These are phyloP conservation scores for Ceraclea dissimilis DNA, from an alignment of 2,888 invertebrate species.

Conservation along the genomic window DNA sequence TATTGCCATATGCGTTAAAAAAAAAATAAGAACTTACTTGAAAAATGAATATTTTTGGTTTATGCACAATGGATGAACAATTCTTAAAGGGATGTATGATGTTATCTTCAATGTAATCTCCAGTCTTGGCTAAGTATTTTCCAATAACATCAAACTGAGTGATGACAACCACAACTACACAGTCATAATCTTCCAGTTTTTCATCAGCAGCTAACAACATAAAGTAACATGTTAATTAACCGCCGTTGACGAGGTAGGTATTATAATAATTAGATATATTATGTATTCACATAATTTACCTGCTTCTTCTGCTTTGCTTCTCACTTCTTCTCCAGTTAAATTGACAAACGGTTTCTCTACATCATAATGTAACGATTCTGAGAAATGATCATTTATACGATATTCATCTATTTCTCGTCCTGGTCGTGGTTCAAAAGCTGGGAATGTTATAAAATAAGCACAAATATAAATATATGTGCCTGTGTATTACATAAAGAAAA, in stretches of 20 bases:
- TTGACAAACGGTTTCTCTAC: background rate
- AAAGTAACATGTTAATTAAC: background rate
- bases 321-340: background rate
- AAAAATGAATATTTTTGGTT: conserved; percentile 8
- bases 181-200: background rate
- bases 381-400: background rate
- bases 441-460: too few relatives aligned
- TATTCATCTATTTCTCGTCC: background rate
- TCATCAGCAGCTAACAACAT: background rate
- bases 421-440: background rate
- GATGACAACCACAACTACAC: conserved; percentile 2
- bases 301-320: background rate
- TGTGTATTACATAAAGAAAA: too few relatives aligned
- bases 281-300: too few relatives aligned
- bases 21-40: conserved; percentile 4
- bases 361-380: background rate
- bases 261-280: too few relatives aligned
- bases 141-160: conserved; percentile 2
- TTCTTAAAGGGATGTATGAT: too few relatives aligned
- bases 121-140: background rate
- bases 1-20: too few relatives aligned
- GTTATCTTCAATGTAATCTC: background rate
- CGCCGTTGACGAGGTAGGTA: too few relatives aligned
- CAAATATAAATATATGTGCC: too few relatives aligned
- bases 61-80: background rate